phyloP scores from a whole-genome alignment of 53 echinoderm and acorn worm species.

The Holothuria leucospilota region DNA sequence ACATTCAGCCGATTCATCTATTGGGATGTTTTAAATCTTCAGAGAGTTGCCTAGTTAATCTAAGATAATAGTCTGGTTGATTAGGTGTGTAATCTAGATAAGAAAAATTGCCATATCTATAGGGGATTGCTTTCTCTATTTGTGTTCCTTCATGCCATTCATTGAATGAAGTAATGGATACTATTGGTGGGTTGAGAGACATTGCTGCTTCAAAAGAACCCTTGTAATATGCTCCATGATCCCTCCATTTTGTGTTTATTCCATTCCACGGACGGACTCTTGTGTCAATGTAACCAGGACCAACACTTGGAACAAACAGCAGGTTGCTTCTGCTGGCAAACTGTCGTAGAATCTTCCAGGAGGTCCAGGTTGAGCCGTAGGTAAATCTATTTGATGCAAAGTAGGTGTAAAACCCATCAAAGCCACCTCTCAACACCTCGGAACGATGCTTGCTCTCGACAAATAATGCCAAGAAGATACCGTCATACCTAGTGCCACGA shows the following conservation, averaged over 20 bases:
- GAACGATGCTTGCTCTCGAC: conserved; percentile 77
- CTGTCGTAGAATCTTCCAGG: conserved; percentile 78
- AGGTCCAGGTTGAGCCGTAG: conserved; percentile 80
- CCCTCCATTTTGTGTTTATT: conserved; percentile 73
- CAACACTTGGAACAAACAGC: conserved; percentile 89
- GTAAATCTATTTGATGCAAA: conserved; percentile 90
- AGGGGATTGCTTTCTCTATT: conserved; percentile 83
- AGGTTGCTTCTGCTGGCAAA: conserved; percentile 62
- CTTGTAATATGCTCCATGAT: conserved; percentile 76
- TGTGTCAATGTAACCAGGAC: conserved; percentile 89
- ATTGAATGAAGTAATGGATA: conserved; percentile 93
- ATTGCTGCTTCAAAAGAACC: conserved; percentile 73
- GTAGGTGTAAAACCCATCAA: conserved; percentile 96
- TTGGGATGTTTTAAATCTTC: conserved; percentile 11
- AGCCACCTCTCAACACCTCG: conserved; percentile 66
- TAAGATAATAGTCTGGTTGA: conserved; percentile 77
- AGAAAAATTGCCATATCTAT: conserved; percentile 48
- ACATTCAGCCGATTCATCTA: no score
- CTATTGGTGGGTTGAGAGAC: conserved; percentile 61
- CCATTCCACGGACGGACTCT: conserved; percentile 89
- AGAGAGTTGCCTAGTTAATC: conserved; percentile 58
- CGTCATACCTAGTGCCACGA: conserved; percentile 77
- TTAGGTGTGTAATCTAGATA: conserved; percentile 75
- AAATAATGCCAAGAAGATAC: conserved; percentile 77
- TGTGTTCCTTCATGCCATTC: conserved; percentile 99